A percentile compares a stretch with the other conserved stretches of the same genome.
Evolutionary conservation across 2,113 vertebrate species (phyloP).

Genomic region (Tympanuchus pallidicinctus): DNA sequence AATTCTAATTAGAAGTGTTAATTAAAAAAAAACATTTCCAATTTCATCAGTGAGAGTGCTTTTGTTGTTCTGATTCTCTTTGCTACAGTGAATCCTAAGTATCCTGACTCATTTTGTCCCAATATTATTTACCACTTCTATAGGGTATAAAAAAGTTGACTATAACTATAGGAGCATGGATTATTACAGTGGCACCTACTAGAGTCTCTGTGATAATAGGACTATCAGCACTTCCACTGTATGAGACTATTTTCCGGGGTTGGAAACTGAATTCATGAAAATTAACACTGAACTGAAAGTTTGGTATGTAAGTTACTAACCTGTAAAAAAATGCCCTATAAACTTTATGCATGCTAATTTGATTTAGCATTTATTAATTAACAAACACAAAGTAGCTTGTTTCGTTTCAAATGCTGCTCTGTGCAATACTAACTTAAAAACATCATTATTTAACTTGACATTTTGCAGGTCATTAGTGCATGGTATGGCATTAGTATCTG

Average conservation of each 20-base stretch:
- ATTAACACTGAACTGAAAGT: slow-evolving; percentile 5
- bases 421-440: neutral
- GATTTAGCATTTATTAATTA: slow-evolving; percentile 24
- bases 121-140: slow-evolving; percentile 76
- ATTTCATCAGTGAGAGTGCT: slow-evolving; percentile 85
- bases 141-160: slow-evolving; percentile 66
- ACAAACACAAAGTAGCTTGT: neutral
- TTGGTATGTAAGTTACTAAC: neutral
- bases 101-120: slow-evolving; percentile 78
- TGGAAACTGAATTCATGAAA: slow-evolving; percentile 4
- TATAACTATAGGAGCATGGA: slow-evolving; percentile 34
- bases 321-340: neutral
- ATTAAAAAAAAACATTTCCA: slow-evolving; percentile 87
- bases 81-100: slow-evolving; percentile 85
- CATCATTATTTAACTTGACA: neutral
- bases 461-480: neutral
- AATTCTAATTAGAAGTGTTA: slow-evolving; percentile 89
- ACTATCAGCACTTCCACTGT: neutral
- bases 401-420: neutral
- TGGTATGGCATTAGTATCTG: neutral
- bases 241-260: neutral
- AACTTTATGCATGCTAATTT: neutral
- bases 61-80: slow-evolving; percentile 82
- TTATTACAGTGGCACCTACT: slow-evolving; percentile 38
- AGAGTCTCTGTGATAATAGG: slow-evolving; percentile 13